Percentiles rank a stretch among this genome's conserved stretches.
Conservation (phyloP, 2,888 invertebrate species). For the Bellardia pandia region DNA sequence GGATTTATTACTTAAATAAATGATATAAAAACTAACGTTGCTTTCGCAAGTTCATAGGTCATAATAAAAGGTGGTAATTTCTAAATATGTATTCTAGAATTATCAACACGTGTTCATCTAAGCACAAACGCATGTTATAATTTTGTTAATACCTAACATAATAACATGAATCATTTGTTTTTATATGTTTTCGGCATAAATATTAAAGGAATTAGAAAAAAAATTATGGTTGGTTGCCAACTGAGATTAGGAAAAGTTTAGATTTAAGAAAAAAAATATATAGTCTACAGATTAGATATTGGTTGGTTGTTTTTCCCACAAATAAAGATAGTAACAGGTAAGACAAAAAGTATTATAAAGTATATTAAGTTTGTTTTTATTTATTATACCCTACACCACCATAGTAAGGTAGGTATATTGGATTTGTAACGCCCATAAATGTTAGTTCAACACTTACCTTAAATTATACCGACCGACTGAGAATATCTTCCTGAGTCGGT, state of each 20-base stretch:
- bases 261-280: constrained; percentile 28
- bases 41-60: not conserved
- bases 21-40: not conserved
- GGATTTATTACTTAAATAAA: not conserved
- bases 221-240: constrained; percentile 3
- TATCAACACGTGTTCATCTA: not conserved
- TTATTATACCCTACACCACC: not conserved
- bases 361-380: constrained; percentile 30
- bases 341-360: not conserved
- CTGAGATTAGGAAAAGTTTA: constrained; percentile 17
- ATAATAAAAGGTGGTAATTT: not conserved
- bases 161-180: constrained; percentile 54
- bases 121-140: too few relatives aligned
- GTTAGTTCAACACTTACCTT: too few relatives aligned
- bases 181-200: constrained; percentile 18
- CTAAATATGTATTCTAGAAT: not conserved
- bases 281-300: constrained; percentile 47
- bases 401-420: too few relatives aligned
- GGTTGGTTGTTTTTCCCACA: constrained; percentile 39
- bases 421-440: too few relatives aligned
- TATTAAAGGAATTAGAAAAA: constrained; percentile 7
- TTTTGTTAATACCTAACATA: constrained; percentile 24
- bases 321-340: constrained; percentile 45
- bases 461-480: too few relatives aligned
- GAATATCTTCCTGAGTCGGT: too few relatives aligned